phyloP scores from a whole-genome alignment of 2,113 vertebrate species.

The Cariama cristata region DNA sequence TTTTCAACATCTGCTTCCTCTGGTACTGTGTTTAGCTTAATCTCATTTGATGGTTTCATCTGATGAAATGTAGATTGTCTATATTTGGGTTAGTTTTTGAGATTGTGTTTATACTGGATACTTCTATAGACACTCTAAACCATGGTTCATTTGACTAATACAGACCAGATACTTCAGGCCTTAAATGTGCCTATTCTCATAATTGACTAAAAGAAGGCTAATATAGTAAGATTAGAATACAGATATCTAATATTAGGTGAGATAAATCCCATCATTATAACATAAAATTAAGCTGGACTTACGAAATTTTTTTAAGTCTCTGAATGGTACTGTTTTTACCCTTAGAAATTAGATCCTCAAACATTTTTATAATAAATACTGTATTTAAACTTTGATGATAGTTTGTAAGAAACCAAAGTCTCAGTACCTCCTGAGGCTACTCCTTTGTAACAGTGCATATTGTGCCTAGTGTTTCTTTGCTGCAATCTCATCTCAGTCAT shows the following conservation, averaged over 20 bases:
- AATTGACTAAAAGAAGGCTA: neutral
- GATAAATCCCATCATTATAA: neutral
- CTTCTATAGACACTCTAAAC: neutral
- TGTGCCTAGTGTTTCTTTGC: neutral
- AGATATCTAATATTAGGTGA: neutral
- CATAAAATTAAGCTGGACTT: neutral
- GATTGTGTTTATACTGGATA: neutral
- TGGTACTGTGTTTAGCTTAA: conserved; percentile 5
- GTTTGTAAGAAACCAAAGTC: neutral
- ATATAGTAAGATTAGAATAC: neutral
- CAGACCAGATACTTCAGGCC: neutral
- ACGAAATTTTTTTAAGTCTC: neutral
- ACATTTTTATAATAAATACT: neutral
- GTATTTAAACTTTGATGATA: neutral
- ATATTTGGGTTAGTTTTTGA: neutral
- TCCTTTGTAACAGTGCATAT: neutral
- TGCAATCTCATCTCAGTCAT: neutral
- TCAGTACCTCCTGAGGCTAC: neutral
- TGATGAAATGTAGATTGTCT: neutral
- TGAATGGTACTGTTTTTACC: neutral
- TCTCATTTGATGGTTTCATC: neutral
- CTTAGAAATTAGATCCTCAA: neutral
- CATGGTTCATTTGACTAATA: neutral
- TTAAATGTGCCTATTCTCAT: neutral
- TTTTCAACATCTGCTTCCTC: neutral